phyloP scores from a whole-genome alignment of 2,797 vertebrate genomes.

The Micrastur ruficollis region DNA sequence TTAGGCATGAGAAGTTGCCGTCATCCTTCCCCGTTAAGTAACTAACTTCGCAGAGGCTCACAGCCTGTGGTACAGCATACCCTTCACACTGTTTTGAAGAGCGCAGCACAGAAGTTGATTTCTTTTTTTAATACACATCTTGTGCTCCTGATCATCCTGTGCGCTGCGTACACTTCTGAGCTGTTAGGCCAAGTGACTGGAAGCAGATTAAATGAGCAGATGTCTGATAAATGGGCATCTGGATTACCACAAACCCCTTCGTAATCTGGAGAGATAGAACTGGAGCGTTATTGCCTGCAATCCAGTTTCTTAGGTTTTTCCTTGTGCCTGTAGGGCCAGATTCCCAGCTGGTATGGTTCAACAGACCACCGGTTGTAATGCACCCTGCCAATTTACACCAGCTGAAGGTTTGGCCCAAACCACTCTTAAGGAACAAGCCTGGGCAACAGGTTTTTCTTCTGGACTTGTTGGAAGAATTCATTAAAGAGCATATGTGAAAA shows the following conservation, averaged over 20 bases:
- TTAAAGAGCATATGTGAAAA: neutral
- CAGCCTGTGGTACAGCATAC: too few species aligned
- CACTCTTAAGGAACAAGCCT: neutral
- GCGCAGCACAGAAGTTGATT: neutral
- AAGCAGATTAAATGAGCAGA: neutral
- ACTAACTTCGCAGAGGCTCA: neutral
- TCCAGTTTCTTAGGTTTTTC: neutral
- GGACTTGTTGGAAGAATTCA: neutral
- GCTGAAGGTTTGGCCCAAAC: neutral
- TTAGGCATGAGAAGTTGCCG: neutral
- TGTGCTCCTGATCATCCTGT: neutral
- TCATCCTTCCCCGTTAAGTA: neutral
- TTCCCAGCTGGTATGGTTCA: neutral
- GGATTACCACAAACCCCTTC: neutral
- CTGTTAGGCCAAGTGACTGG: neutral
- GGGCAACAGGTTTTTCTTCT: neutral
- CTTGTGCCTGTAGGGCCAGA: neutral
- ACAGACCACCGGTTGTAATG: neutral
- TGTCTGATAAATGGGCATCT: constrained; percentile 44
- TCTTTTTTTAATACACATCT: neutral
- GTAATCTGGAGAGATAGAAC: neutral
- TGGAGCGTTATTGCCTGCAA: neutral
- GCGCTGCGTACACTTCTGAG: neutral
- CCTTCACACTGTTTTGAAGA: neutral
- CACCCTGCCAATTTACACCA: neutral